phyloP scores from a whole-genome alignment of 2,113 vertebrate species.

The Oostethus manadensis region DNA sequence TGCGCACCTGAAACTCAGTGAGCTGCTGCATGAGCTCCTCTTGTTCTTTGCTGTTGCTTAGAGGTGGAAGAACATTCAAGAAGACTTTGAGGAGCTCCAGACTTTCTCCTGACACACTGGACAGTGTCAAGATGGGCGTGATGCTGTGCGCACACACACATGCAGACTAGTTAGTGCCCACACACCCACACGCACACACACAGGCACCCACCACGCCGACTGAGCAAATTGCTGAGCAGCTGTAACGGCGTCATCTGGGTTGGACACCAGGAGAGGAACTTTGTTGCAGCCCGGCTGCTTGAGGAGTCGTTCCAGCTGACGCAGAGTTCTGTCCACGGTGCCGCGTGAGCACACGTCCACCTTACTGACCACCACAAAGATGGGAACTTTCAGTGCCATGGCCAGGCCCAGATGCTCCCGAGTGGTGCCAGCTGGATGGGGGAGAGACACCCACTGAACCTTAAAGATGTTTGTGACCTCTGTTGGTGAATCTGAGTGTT shows the following conservation, averaged over 20 bases:
- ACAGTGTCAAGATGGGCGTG: slow-evolving; percentile 94
- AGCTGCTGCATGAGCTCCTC: slow-evolving; percentile 98
- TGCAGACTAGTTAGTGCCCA: not conserved
- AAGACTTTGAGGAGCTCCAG: slow-evolving; percentile 94
- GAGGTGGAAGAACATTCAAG: slow-evolving; percentile 94
- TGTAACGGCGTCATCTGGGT: slow-evolving; percentile 87
- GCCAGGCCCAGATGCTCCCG: slow-evolving; percentile 93
- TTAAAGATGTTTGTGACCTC: too few species aligned
- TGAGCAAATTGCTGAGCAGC: slow-evolving; percentile 95
- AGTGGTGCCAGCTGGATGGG: slow-evolving; percentile 83
- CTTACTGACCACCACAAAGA: slow-evolving; percentile 96
- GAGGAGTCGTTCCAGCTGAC: slow-evolving; percentile 89
- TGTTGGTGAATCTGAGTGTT: too few species aligned
- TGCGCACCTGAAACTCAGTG: slow-evolving; percentile 89
- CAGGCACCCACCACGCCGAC: slow-evolving; percentile 80
- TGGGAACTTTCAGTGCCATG: slow-evolving; percentile 94
- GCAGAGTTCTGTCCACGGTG: slow-evolving; percentile 90
- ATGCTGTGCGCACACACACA: slow-evolving; percentile 68
- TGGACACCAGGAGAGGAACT: slow-evolving; percentile 84
- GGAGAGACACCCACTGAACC: not conserved
- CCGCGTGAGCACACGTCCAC: slow-evolving; percentile 88
- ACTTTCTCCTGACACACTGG: slow-evolving; percentile 92
- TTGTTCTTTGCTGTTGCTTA: slow-evolving; percentile 96
- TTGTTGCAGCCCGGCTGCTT: slow-evolving; percentile 98
- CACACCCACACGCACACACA: not conserved